These are phyloP conservation scores for Eucera pruinosa DNA, from an alignment of 2,888 invertebrate species.

Conservation along the genomic window DNA sequence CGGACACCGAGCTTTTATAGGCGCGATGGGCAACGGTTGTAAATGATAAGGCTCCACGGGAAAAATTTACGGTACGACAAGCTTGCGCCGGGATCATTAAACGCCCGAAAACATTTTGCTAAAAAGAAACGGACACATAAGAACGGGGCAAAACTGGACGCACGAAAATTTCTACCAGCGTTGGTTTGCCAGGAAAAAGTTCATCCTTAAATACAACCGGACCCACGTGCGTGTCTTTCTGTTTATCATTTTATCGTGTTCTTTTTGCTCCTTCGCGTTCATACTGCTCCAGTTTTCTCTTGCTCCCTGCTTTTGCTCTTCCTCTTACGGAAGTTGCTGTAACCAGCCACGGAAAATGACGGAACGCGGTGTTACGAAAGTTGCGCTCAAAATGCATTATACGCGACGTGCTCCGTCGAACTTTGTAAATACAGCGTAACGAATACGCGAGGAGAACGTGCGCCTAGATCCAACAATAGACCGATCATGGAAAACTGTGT, in stretches of 20 bases:
- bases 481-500: conserved; percentile 31
- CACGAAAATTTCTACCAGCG: neutral
- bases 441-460: conserved; percentile 48
- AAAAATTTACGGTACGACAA: conserved; percentile 49
- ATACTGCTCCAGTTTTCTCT: conserved; percentile 5
- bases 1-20: conserved; percentile 52
- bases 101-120: neutral
- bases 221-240: neutral
- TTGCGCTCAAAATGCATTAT: conserved; percentile 62
- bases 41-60: conserved; percentile 40
- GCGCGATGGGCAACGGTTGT: conserved; percentile 43
- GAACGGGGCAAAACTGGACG: no score
- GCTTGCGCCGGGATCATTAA: conserved; percentile 27
- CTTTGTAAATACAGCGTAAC: conserved; percentile 63
- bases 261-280: neutral
- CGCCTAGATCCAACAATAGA: neutral
- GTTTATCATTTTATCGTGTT: neutral
- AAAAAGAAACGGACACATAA: neutral
- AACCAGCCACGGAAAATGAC: conserved; percentile 52
- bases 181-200: neutral
- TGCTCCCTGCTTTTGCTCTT: neutral
- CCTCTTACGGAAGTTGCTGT: conserved; percentile 19
- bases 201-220: neutral
- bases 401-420: conserved; percentile 48
- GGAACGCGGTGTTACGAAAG: conserved; percentile 53